Conservation (phyloP, 2,113 vertebrate genomes). For the Syngnathus floridae region DNA sequence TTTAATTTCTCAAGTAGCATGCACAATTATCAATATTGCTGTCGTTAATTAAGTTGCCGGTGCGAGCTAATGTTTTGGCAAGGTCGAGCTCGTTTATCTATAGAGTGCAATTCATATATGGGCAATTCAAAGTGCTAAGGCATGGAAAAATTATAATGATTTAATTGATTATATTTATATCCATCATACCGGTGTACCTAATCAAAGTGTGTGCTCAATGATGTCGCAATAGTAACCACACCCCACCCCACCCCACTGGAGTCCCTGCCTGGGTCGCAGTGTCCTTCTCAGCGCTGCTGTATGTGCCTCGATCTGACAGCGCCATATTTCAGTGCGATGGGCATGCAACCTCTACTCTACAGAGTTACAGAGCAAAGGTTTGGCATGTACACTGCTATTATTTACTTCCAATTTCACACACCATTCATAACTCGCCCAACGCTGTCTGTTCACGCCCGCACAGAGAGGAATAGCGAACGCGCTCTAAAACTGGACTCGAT, state of each 20-base stretch:
- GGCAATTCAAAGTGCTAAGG: too few species aligned
- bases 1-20: not conserved
- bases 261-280: slow-evolving; percentile 37
- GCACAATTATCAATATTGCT: not conserved
- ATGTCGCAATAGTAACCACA: not conserved
- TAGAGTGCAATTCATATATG: too few species aligned
- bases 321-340: slow-evolving; percentile 56
- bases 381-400: slow-evolving; percentile 27
- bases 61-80: not conserved
- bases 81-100: too few species aligned
- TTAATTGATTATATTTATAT: too few species aligned
- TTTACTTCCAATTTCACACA: slow-evolving; percentile 36
- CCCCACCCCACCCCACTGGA: not conserved
- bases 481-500: slow-evolving; percentile 6
- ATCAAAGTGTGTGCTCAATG: not conserved
- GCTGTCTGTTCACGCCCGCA: slow-evolving; percentile 11
- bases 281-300: slow-evolving; percentile 34
- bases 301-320: slow-evolving; percentile 44
- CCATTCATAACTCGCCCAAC: slow-evolving; percentile 21
- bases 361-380: slow-evolving; percentile 25
- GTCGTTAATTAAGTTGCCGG: not conserved
- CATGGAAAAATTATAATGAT: too few species aligned
- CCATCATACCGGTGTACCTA: not conserved
- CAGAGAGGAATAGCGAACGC: not conserved
- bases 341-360: slow-evolving; percentile 32